phyloP scores from a whole-genome alignment of 1,140 invertebrate genomes.

The Apocrypta bakeri region DNA sequence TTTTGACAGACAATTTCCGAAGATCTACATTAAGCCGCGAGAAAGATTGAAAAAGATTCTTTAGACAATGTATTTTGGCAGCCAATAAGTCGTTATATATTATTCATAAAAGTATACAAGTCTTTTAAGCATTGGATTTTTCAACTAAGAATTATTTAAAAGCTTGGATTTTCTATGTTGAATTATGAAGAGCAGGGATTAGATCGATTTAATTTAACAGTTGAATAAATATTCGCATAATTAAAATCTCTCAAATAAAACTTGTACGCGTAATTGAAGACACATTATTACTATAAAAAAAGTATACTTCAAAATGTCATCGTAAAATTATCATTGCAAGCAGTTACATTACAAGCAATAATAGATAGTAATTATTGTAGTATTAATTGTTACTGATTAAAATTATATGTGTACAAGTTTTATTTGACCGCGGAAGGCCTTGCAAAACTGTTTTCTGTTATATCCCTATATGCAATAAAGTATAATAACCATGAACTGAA shows the following conservation, averaged over 20 bases:
- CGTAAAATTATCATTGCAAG: background rate
- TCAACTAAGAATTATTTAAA: background rate
- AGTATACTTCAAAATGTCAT: background rate
- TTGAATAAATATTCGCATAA: background rate
- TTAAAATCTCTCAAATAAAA: constrained; percentile 29
- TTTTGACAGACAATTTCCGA: constrained; percentile 21
- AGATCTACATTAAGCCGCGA: background rate
- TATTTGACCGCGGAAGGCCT: constrained; percentile 52
- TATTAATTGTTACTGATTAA: background rate
- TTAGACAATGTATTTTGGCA: background rate
- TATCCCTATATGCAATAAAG: constrained; percentile 55
- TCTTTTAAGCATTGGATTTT: background rate
- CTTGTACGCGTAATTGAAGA: constrained; percentile 21
- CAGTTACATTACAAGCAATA: background rate
- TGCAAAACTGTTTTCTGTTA: constrained; percentile 57
- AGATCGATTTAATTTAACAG: background rate
- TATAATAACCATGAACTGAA: constrained; percentile 53
- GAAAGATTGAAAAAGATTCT: constrained; percentile 1
- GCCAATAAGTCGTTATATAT: background rate
- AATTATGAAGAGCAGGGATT: background rate
- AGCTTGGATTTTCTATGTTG: background rate
- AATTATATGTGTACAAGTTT: constrained; percentile 23
- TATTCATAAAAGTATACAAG: background rate
- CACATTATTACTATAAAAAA: too few species aligned
- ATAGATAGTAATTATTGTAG: background rate